These are phyloP conservation scores for Dicyrtomina minuta DNA, from an alignment of 2,888 invertebrate genomes.

Conservation along the genomic window DNA sequence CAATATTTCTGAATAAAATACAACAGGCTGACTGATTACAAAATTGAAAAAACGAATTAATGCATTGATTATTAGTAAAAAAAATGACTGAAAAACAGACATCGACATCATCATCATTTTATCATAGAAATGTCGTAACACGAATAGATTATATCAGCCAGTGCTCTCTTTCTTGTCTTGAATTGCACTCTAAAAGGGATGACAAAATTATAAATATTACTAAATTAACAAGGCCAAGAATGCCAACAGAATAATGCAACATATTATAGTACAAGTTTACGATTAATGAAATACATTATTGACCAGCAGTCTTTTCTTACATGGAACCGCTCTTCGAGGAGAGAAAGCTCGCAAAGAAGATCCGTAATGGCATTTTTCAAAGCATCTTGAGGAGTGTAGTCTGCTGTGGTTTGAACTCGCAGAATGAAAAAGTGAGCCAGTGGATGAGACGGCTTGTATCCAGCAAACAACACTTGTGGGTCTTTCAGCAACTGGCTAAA, in stretches of 20 bases:
- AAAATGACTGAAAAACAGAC: no score
- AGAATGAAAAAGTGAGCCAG: slow-evolving; percentile 96
- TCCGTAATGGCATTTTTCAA: slow-evolving; percentile 98
- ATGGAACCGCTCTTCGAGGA: slow-evolving; percentile 96
- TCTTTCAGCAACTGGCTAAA: slow-evolving; percentile 97
- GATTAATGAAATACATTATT: no score
- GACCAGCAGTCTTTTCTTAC: slow-evolving; percentile 59
- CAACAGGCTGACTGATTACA: no score
- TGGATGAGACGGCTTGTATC: slow-evolving; percentile 98
- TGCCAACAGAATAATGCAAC: slow-evolving; percentile 7
- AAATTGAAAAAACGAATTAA: no score
- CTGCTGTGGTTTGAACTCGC: slow-evolving; percentile 92
- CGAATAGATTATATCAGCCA: no score
- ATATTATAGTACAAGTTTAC: no score
- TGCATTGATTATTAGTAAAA: no score
- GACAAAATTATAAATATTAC: slow-evolving; percentile 43
- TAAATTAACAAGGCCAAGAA: not conserved
- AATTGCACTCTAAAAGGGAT: slow-evolving; percentile 57
- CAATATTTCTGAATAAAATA: no score
- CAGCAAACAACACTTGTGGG: slow-evolving; percentile 96
- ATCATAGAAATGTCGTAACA: no score
- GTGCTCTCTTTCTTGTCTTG: slow-evolving; percentile 58
- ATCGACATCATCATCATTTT: no score
- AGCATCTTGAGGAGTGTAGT: slow-evolving; percentile 96
- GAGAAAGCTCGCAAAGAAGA: slow-evolving; percentile 89